Percentiles rank a stretch among this genome's conserved stretches.
These are phyloP conservation scores for Diplodus sargus DNA, from an alignment of 2,797 vertebrate genomes.

Conservation along the genomic window DNA sequence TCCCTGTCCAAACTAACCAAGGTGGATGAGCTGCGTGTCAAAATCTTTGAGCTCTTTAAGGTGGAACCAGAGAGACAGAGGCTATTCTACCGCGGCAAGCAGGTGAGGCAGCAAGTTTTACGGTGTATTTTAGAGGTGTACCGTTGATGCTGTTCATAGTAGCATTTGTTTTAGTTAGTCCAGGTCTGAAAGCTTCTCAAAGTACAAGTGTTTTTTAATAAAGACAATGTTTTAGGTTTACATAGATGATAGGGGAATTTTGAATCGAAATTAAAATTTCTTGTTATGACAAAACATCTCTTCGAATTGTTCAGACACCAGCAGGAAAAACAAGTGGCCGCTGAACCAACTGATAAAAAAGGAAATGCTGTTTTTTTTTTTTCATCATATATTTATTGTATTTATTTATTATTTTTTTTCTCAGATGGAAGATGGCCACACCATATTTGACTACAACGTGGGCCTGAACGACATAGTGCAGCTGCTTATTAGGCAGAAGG, in stretches of 20 bases:
- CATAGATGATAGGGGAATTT: background rate
- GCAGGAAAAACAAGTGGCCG: background rate
- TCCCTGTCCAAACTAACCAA: slow-evolving; percentile 97
- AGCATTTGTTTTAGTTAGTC: background rate
- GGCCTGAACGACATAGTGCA: slow-evolving; percentile 97
- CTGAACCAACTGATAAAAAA: background rate
- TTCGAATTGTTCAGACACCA: background rate
- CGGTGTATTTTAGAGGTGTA: no score
- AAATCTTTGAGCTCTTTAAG: slow-evolving; percentile 91
- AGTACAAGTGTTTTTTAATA: background rate
- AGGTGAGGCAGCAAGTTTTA: slow-evolving; percentile 81
- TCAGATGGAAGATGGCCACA: slow-evolving; percentile 98
- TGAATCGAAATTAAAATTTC: background rate
- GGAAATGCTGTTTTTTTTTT: background rate
- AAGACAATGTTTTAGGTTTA: background rate
- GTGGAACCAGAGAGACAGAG: slow-evolving; percentile 91
- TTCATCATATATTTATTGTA: background rate
- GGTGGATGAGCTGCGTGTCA: slow-evolving; percentile 91
- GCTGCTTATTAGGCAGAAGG: slow-evolving; percentile 91
- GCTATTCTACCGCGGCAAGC: slow-evolving; percentile 96
- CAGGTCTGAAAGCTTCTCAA: background rate
- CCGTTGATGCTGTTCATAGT: background rate
- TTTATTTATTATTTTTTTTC: slow-evolving; percentile 6
- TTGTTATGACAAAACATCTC: rapidly evolving
- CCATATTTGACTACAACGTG: slow-evolving; percentile 96